Conservation (phyloP, 2,888 invertebrate genomes). For the Latrodectus elegans region DNA sequence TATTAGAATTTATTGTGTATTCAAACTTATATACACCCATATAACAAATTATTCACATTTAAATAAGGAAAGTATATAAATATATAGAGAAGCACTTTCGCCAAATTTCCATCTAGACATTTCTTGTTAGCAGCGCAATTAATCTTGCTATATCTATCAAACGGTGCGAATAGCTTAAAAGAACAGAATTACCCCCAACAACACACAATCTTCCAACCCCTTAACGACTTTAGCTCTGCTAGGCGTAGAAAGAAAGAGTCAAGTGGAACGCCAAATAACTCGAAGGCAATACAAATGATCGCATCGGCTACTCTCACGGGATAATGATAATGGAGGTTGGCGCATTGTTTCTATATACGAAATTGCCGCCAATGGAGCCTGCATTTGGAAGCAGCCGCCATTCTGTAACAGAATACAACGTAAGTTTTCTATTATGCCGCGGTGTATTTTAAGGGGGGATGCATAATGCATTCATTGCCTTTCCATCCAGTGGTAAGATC, state of each 20-base stretch:
- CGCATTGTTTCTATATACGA: constrained; percentile 56
- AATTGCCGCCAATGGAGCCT: constrained; percentile 58
- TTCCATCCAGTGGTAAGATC: too few species aligned
- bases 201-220: constrained; percentile 12
- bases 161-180: background rate
- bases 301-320: constrained; percentile 46
- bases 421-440: constrained; percentile 21
- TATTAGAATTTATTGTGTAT: too few species aligned
- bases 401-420: constrained; percentile 45
- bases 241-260: constrained; percentile 24
- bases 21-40: too few species aligned
- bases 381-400: constrained; percentile 18
- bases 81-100: too few species aligned
- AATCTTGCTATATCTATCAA: too few species aligned
- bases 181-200: constrained; percentile 7
- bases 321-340: constrained; percentile 44
- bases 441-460: constrained; percentile 8
- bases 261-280: constrained; percentile 51
- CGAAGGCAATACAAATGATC: constrained; percentile 60
- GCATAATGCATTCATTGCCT: constrained; percentile 23
- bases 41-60: too few species aligned
- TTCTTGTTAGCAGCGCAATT: too few species aligned
- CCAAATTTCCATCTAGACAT: too few species aligned
- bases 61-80: too few species aligned
- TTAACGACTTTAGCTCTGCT: constrained; percentile 14